These are phyloP conservation scores for Potorous gilbertii DNA, from an alignment of 2,797 vertebrate genomes.

Conservation along the genomic window DNA sequence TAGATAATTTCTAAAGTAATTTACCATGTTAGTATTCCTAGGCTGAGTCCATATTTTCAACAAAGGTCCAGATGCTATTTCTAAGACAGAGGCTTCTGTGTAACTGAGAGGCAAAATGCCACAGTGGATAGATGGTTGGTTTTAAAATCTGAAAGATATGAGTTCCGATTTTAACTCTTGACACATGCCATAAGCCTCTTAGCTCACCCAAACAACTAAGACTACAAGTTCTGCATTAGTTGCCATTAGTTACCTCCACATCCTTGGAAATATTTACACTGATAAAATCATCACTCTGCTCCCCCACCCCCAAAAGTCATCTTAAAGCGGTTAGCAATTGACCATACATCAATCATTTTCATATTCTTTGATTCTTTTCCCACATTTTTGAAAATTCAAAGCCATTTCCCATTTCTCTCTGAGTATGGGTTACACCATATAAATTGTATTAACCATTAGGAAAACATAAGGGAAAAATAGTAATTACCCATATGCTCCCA, in stretches of 20 bases:
- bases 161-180: not conserved
- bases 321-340: not conserved
- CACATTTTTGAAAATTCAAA: slow-evolving; percentile 31
- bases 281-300: not conserved
- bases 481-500: slow-evolving; percentile 55
- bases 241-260: not conserved
- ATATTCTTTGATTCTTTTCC: not conserved
- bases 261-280: not conserved
- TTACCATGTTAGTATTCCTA: not conserved
- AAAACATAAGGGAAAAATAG: slow-evolving; percentile 60
- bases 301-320: not conserved
- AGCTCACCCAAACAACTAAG: not conserved
- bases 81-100: not conserved
- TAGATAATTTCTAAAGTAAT: not conserved
- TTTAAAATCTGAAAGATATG: not conserved
- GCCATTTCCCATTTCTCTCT: slow-evolving; percentile 44
- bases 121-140: not conserved
- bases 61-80: not conserved
- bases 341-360: not conserved
- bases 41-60: not conserved
- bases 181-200: too few relatives aligned
- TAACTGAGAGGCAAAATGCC: not conserved
- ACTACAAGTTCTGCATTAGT: not conserved
- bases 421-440: slow-evolving; percentile 20
- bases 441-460: slow-evolving; percentile 43